Percentiles rank a stretch among this genome's conserved stretches.
These are phyloP conservation scores for Chiroxiphia lanceolata DNA, from an alignment of 2,797 vertebrate genomes.

Conservation along the genomic window DNA sequence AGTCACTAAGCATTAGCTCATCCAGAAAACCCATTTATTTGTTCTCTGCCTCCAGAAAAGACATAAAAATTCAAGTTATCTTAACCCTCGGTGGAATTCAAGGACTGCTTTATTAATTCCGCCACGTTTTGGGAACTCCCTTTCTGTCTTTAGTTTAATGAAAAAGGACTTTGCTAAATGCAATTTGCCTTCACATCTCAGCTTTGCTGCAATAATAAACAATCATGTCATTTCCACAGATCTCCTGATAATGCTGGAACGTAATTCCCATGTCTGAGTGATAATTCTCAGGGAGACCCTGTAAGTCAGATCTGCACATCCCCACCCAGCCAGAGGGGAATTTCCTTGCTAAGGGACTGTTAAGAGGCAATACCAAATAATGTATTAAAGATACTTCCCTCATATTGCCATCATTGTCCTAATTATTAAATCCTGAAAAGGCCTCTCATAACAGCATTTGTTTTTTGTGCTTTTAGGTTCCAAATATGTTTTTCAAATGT, in stretches of 20 bases:
- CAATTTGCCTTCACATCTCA: background rate
- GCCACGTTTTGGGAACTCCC: background rate
- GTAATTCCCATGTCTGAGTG: background rate
- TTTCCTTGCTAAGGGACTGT: background rate
- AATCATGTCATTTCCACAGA: background rate
- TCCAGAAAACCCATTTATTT: background rate
- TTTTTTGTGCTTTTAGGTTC: background rate
- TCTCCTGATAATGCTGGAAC: background rate
- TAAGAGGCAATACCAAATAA: background rate
- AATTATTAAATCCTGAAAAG: background rate
- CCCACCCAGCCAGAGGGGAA: background rate
- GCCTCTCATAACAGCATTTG: background rate
- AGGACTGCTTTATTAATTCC: background rate
- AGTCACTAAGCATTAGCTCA: constrained; percentile 9
- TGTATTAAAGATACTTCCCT: background rate
- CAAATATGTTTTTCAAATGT: background rate
- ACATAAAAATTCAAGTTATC: background rate
- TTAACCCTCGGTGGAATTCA: background rate
- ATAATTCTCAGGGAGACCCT: background rate
- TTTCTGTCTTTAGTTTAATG: background rate
- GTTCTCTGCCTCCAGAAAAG: background rate
- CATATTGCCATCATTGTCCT: background rate
- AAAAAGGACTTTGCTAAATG: background rate
- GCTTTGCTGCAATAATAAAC: background rate
- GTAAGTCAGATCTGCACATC: background rate